phyloP scores from a whole-genome alignment of 92 coral and sea anemone species.

The Metridium senile region DNA sequence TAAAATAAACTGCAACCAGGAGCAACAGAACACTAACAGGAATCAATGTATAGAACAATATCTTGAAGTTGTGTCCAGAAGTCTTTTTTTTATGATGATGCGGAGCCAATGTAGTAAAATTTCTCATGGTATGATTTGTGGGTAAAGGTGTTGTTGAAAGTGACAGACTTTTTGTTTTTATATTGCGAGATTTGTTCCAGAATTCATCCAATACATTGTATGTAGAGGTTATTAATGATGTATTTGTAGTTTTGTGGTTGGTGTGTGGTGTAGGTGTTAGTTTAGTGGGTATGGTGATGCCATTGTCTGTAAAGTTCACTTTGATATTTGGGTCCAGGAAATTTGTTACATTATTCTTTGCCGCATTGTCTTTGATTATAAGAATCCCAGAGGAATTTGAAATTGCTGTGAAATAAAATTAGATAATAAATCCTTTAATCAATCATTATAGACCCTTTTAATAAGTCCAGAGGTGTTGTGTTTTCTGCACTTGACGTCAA shows the following conservation, averaged over 20 bases:
- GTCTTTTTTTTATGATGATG: constrained; percentile 4
- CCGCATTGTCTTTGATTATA: background rate
- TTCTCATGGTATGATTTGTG: background rate
- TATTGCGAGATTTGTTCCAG: background rate
- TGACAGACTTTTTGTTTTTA: background rate
- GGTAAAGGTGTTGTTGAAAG: background rate
- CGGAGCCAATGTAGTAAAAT: constrained; percentile 34
- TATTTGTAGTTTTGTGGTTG: background rate
- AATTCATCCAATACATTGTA: background rate
- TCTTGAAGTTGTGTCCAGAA: constrained; percentile 23
- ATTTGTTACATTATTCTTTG: background rate
- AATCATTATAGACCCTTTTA: no score
- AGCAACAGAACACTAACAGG: constrained; percentile 59
- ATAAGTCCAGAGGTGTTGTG: no score
- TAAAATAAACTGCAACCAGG: constrained; percentile 22
- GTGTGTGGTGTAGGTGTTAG: background rate
- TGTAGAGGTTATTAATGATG: constrained; percentile 9
- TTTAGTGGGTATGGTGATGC: background rate
- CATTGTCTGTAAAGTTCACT: constrained; percentile 15
- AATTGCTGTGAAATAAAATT: background rate
- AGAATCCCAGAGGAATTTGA: background rate
- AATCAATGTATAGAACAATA: constrained; percentile 59
- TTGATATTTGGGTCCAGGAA: constrained; percentile 1
- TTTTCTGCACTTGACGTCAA: no score
- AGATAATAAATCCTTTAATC: background rate